These are phyloP conservation scores for Leptodactylus fallax DNA, from an alignment of 2,797 vertebrate genomes.

Conservation along the genomic window DNA sequence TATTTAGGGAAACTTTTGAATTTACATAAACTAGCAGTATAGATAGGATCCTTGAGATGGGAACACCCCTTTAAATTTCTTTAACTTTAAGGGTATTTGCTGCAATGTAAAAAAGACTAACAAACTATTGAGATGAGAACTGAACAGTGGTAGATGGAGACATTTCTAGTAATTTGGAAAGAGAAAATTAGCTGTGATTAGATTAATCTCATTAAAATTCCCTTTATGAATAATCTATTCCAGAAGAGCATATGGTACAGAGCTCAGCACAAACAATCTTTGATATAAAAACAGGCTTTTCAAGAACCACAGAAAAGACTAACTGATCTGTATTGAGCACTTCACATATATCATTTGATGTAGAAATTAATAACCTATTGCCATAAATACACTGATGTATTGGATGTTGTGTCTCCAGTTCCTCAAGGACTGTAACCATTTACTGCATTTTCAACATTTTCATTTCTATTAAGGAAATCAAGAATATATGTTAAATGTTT, in stretches of 20 bases:
- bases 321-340: conserved; percentile 2
- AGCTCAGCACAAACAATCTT: conserved; percentile 46
- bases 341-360: conserved; percentile 24
- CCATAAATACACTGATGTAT: background rate
- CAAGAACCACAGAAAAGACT: conserved; percentile 35
- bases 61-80: background rate
- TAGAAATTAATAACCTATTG: background rate
- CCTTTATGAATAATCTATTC: conserved; percentile 52
- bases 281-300: conserved; percentile 37
- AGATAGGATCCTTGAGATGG: too few relatives aligned
- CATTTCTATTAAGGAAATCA: background rate
- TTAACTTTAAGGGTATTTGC: background rate
- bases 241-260: conserved; percentile 51
- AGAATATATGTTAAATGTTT: background rate
- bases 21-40: too few relatives aligned
- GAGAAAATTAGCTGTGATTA: conserved; percentile 55
- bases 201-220: conserved; percentile 60
- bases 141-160: conserved; percentile 17
- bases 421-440: background rate
- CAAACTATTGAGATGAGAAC: conserved; percentile 20
- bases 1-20: too few relatives aligned
- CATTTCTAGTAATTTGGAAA: conserved; percentile 47
- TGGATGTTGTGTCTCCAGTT: background rate
- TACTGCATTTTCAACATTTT: background rate
- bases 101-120: conserved; percentile 7